Conservation (phyloP, 1,140 invertebrate species). For the Eurosta solidaginis region DNA sequence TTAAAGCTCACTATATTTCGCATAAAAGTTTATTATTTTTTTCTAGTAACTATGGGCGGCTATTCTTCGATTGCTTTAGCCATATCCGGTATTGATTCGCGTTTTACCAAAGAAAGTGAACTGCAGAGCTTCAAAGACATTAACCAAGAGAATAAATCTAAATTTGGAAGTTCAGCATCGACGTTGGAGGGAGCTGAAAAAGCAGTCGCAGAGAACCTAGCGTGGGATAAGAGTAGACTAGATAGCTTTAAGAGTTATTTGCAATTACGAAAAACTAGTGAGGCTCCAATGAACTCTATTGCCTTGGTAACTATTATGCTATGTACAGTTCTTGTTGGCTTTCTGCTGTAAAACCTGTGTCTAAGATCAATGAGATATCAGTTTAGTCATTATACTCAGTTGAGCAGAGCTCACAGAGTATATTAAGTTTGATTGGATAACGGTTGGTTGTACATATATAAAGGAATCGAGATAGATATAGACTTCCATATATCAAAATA, state of each 20-base stretch:
- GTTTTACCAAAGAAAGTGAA: constrained; percentile 60
- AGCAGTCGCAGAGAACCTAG: constrained; percentile 42
- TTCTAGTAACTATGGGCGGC: constrained; percentile 52
- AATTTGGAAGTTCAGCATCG: constrained; percentile 43
- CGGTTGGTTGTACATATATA: no score
- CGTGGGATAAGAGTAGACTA: constrained; percentile 41
- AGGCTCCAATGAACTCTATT: constrained; percentile 43
- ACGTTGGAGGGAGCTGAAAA: constrained; percentile 42
- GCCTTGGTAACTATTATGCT: constrained; percentile 46
- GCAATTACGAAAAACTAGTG: constrained; percentile 35
- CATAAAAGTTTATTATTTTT: constrained; percentile 31
- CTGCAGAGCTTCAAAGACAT: constrained; percentile 46
- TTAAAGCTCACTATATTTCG: no score
- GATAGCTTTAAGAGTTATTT: constrained; percentile 43
- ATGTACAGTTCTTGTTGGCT: constrained; percentile 39
- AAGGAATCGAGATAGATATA: no score
- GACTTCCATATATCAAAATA: no score
- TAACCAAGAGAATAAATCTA: constrained; percentile 35
- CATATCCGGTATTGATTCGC: constrained; percentile 60
- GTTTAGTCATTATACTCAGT: no score
- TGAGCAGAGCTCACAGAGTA: no score
- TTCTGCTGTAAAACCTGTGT: constrained; percentile 44
- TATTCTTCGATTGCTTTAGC: constrained; percentile 58
- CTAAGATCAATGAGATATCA: no score
- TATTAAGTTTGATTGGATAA: no score